phyloP scores from a whole-genome alignment of 2,888 invertebrate genomes.

The Rhagium mordax region DNA sequence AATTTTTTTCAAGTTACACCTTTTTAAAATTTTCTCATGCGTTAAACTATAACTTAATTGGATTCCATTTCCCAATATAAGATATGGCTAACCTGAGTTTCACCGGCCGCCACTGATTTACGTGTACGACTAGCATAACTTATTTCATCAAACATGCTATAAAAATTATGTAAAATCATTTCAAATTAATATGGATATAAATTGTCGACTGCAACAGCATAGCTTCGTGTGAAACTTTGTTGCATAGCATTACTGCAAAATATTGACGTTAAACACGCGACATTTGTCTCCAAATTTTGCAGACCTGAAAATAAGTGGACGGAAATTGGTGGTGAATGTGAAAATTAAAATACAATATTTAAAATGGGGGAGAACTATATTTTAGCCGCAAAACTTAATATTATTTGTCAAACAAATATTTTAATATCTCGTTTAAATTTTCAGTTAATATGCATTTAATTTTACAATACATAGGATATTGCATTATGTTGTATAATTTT shows the following conservation, averaged over 20 bases:
- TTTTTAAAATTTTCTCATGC: too few relatives aligned
- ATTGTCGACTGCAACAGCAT: slow-evolving; percentile 22
- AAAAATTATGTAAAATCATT: slow-evolving; percentile 32
- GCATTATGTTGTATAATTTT: too few relatives aligned
- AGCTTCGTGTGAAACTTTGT: slow-evolving; percentile 29
- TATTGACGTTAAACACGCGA: slow-evolving; percentile 22
- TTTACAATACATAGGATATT: too few relatives aligned
- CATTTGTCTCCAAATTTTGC: slow-evolving; percentile 4
- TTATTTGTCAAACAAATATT: too few relatives aligned
- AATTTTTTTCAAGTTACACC: too few relatives aligned
- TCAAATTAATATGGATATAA: slow-evolving; percentile 31
- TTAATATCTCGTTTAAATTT: too few relatives aligned
- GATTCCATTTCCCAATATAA: too few relatives aligned
- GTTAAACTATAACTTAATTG: too few relatives aligned
- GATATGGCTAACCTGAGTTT: background rate
- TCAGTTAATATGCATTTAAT: too few relatives aligned
- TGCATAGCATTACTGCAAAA: slow-evolving; percentile 26
- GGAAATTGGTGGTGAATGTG: background rate
- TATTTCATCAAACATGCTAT: slow-evolving; percentile 4
- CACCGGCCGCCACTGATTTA: background rate
- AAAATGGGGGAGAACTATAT: background rate
- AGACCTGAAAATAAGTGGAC: background rate
- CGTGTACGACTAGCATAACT: background rate
- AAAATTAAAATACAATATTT: background rate
- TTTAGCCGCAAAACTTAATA: too few relatives aligned